Percentiles rank a stretch among this genome's conserved stretches.
Evolutionary conservation across 2,113 vertebrate species (phyloP).

Genomic region (Macaca fascicularis): T2T-MFA8v1.1 NC_088394.1:79461501-79462000

Average conservation of each 20-base stretch:
- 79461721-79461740: neutral
- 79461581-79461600: neutral
- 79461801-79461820: neutral
- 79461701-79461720: constrained; percentile 28
- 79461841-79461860: neutral
- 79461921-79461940: neutral
- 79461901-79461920: neutral
- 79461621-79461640: neutral
- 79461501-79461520: neutral
- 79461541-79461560: neutral
- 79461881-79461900: neutral
- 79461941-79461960: too few relatives aligned
- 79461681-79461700: constrained; percentile 29
- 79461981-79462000: neutral
- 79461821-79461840: neutral
- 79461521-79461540: neutral
- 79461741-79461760: neutral
- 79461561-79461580: neutral
- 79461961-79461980: neutral
- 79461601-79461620: neutral
- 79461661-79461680: neutral
- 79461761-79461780: neutral
- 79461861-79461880: neutral
- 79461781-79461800: neutral
- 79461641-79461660: constrained; percentile 10